A percentile compares a stretch with the other conserved stretches of the same genome.
These are phyloP conservation scores for Crematogaster levior DNA, from an alignment of 2,888 invertebrate species.

Conservation along the genomic window DNA sequence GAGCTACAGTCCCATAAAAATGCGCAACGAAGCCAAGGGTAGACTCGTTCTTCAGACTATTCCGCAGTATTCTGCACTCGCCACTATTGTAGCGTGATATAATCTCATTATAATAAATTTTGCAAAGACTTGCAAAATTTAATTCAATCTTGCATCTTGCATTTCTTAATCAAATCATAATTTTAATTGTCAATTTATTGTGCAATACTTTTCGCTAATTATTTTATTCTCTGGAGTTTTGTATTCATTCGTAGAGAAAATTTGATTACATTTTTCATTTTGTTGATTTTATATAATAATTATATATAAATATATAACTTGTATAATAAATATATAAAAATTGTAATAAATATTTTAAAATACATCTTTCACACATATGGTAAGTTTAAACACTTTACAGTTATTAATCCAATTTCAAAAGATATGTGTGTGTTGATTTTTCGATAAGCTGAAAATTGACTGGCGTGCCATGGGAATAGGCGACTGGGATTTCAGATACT, in stretches of 20 bases:
- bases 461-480: not conserved
- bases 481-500: slow-evolving; percentile 4
- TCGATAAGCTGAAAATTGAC: not conserved
- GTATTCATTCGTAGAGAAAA: not conserved
- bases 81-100: slow-evolving; percentile 1
- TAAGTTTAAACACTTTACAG: not conserved
- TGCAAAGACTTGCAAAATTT: slow-evolving; percentile 7
- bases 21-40: slow-evolving; percentile 41
- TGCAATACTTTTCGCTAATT: not conserved
- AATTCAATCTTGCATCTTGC: not conserved
- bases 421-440: not conserved
- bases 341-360: too few relatives aligned
- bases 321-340: too few relatives aligned
- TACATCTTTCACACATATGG: not conserved
- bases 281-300: not conserved
- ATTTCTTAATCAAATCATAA: not conserved
- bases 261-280: not conserved
- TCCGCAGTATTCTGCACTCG: not conserved
- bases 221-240: too few relatives aligned
- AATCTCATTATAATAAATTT: slow-evolving; percentile 15
- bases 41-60: slow-evolving; percentile 30
- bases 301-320: too few relatives aligned
- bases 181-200: slow-evolving; percentile 14
- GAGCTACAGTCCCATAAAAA: slow-evolving; percentile 28
- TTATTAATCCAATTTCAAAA: not conserved